Conservation (phyloP, 2,113 vertebrate species). For the Atractosteus spatula region DNA sequence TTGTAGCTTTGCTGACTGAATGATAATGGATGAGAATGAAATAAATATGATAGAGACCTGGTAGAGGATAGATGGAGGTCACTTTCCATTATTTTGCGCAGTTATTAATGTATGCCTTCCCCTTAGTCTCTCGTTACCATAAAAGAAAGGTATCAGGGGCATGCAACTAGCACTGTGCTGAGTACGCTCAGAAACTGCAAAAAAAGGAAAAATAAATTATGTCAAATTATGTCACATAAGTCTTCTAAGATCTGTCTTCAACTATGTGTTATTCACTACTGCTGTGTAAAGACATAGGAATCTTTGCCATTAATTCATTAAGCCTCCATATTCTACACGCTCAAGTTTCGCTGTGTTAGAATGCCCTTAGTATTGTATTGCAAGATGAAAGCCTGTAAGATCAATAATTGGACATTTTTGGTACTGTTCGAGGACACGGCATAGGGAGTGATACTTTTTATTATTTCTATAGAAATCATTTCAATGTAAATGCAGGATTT, state of each 20-base stretch:
- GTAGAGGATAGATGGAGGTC: no score
- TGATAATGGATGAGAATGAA: no score
- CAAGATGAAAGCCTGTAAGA: slow-evolving; percentile 1
- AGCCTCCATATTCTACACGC: no score
- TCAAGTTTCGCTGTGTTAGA: background rate
- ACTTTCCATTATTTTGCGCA: no score
- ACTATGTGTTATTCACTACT: no score
- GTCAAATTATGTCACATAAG: no score
- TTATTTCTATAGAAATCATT: background rate
- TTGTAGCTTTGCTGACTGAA: no score
- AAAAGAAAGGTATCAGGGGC: slow-evolving; percentile 12
- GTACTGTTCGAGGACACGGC: background rate
- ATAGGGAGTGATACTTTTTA: background rate
- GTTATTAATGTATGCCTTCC: no score
- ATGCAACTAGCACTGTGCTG: slow-evolving; percentile 25
- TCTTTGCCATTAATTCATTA: no score
- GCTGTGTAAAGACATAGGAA: no score
- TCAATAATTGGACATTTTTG: background rate
- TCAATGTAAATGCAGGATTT: slow-evolving; percentile 5
- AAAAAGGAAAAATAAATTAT: slow-evolving; percentile 16
- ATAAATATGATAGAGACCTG: no score
- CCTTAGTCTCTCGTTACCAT: background rate
- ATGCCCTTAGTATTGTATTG: background rate
- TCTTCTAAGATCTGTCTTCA: no score
- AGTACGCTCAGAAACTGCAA: slow-evolving; percentile 28